Evolutionary conservation across 2,113 vertebrate genomes (phyloP), one percentile per base, ranked within the genome.

Genomic region (Dipodomys stephensi): DNA sequence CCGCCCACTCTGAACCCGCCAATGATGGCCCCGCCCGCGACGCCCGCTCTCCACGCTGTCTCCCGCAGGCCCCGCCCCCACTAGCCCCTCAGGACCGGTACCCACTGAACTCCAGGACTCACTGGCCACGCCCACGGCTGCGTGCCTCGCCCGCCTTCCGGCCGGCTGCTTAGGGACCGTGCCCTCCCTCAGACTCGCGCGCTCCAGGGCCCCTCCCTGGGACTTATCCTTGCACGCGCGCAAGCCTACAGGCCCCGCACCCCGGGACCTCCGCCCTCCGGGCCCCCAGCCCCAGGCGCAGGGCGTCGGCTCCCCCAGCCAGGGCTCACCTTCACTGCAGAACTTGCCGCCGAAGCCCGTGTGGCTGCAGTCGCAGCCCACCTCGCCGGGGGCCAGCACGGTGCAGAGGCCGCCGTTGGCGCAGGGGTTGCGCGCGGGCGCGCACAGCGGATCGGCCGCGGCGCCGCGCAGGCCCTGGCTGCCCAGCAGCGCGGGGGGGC

Each of bases 251-350:
- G 28, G 32, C 30, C 71, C 44, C 1, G 13, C 19, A 9, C 35
- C 87, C 19, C 27, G 30, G 19, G 53, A 13, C 67, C 3, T 32
- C 0, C 9, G 39, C 39, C 30, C 10, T 32, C 89, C 2, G 6
- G 30, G 30, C 15, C 0, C 62, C 1, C 49, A 2, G 49, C 3
- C 28, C 16, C 53, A 15, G 28, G 8, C 65, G 46, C 84, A 12
- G 44, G 35, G 4, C 23, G 39, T 25, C 28, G 20, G 69, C 92
- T 22, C 46, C 86, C 60, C 11, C 1, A 39, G 6, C 78, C 88
- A 0, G 0, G 9, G 72, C 99, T 99, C 98, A 99, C 99, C 99
- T 99, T 99, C 99, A 30, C 98, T 98, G 98, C 99, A 99, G 98
- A 99, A 99, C 97, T 97, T 98, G 93, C 99, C 99, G 96, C 97